Percentiles rank a stretch among this genome's conserved stretches.
Conservation (phyloP, 2,888 invertebrate species). For the Campaea margaritaria region DNA sequence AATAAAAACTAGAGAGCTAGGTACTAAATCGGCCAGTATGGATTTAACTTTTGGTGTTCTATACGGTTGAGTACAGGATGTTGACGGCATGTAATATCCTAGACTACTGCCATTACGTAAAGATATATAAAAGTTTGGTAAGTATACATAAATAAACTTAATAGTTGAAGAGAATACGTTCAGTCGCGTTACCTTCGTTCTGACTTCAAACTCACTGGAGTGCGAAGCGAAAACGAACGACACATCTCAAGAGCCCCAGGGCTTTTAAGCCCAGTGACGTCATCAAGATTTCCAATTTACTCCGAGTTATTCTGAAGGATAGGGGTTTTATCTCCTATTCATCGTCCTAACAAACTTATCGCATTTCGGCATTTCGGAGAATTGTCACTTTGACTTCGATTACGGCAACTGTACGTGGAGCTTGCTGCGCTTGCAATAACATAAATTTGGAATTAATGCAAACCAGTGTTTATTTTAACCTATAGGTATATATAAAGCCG, state of each 20-base stretch:
- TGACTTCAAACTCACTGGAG: slow-evolving; percentile 47
- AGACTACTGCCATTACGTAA: too few relatives aligned
- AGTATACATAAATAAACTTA: slow-evolving; percentile 14
- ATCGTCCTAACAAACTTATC: slow-evolving; percentile 52
- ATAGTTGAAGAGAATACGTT: slow-evolving; percentile 19
- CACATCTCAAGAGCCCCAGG: slow-evolving; percentile 47
- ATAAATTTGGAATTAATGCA: too few relatives aligned
- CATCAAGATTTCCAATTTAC: slow-evolving; percentile 60
- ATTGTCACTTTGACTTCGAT: slow-evolving; percentile 34
- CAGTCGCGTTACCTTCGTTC: slow-evolving; percentile 33
- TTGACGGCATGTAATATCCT: too few relatives aligned
- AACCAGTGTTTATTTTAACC: too few relatives aligned
- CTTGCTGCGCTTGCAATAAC: not conserved
- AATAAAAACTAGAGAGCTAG: too few relatives aligned
- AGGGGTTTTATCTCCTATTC: slow-evolving; percentile 54
- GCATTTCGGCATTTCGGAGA: slow-evolving; percentile 43
- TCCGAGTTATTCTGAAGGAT: slow-evolving; percentile 52
- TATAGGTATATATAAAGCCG: too few relatives aligned
- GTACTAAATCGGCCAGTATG: too few relatives aligned
- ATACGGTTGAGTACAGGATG: too few relatives aligned
- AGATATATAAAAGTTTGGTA: not conserved
- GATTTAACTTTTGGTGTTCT: not conserved
- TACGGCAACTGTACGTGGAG: slow-evolving; percentile 4
- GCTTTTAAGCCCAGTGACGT: slow-evolving; percentile 52
- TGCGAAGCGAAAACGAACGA: slow-evolving; percentile 47